Base-by-base conservation (phyloP, 2,888 invertebrate genomes). In the Helobdella robusta region DNA sequence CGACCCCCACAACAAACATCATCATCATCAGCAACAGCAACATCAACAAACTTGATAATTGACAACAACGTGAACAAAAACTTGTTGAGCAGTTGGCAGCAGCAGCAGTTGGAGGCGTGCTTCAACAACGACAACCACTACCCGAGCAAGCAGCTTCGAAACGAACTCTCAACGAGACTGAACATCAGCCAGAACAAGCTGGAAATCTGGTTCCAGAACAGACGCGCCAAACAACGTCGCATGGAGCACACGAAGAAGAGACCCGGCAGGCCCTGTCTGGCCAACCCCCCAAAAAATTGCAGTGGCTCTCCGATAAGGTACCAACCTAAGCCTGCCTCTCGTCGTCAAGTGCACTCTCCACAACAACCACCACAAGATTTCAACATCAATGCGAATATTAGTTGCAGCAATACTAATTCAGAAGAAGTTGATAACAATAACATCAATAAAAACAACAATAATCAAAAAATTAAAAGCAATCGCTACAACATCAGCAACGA, bases 171-270 rank as follows among this genome's bases (percentile, higher is more conserved):
- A 1, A 30, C 1, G 15, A 2, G 32, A 8, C 56, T 56, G 8
- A 28, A 28, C 4, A 30, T 28, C 2, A 30, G 2, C 32, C 30
- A 56, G 28, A n/a, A 28, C 28, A 56, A 56, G 23, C 18, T 56
- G 56, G 32, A 56, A 32, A 56, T 95, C 64, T 95, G 95, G 95
- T 95, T 95, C 84, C 95, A 95, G 85, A 95, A 95, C 82, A 86
- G 95, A 71, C 86, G 95, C 75, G 95, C 95, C 70, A 95, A 95
- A 81, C 94, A 94, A 82, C 86, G 95, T 72, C 95, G 95, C 80
- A 94, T 95, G 79, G 94, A 95, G 82, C 95, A 95, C 80, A 66
- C 66, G 11, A 48, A 46, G 5, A 66, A 66, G 32, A 44, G 66
- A 28, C 66, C 66, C 25, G 66, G 66, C 32, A 35, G 66, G 44